Evolutionary conservation across 2,888 invertebrate genomes (phyloP).

Genomic region (Allygus modestus): DNA sequence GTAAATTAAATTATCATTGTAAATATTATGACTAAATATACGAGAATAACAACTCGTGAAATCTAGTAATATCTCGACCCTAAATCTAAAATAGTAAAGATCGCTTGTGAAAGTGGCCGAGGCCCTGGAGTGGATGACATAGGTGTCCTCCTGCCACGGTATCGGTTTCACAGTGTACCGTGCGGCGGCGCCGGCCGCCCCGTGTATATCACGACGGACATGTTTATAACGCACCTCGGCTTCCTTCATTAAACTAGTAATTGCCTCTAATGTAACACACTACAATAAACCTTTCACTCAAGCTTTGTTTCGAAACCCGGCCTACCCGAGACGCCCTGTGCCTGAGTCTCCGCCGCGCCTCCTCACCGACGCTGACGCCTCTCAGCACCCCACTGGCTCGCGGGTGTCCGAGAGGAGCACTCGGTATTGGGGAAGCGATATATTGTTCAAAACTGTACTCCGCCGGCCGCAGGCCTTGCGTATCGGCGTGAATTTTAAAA

Average conservation of each 20-base stretch:
- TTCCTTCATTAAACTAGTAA: slow-evolving; percentile 57
- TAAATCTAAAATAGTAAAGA: slow-evolving; percentile 26
- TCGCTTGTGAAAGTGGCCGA: background rate
- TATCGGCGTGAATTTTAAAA: too few species aligned
- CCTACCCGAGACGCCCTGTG: background rate
- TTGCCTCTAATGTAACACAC: slow-evolving; percentile 56
- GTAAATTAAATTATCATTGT: slow-evolving; percentile 13
- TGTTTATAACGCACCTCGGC: slow-evolving; percentile 46
- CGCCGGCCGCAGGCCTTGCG: too few species aligned
- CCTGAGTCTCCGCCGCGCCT: too few species aligned
- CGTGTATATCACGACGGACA: slow-evolving; percentile 47
- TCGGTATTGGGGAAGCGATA: too few species aligned
- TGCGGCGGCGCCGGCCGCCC: background rate
- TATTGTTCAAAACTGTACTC: too few species aligned
- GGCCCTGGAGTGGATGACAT: background rate
- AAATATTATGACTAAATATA: background rate
- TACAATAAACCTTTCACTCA: slow-evolving; percentile 46
- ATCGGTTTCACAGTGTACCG: background rate
- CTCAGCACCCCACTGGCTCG: background rate
- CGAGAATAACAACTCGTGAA: slow-evolving; percentile 16
- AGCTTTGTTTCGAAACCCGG: slow-evolving; percentile 46
- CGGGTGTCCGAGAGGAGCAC: too few species aligned
- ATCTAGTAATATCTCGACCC: background rate
- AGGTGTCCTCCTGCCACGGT: slow-evolving; percentile 13
- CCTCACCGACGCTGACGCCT: too few species aligned